These are phyloP conservation scores for Xenops minutus DNA, from an alignment of 2,797 vertebrate genomes.

Conservation along the genomic window DNA sequence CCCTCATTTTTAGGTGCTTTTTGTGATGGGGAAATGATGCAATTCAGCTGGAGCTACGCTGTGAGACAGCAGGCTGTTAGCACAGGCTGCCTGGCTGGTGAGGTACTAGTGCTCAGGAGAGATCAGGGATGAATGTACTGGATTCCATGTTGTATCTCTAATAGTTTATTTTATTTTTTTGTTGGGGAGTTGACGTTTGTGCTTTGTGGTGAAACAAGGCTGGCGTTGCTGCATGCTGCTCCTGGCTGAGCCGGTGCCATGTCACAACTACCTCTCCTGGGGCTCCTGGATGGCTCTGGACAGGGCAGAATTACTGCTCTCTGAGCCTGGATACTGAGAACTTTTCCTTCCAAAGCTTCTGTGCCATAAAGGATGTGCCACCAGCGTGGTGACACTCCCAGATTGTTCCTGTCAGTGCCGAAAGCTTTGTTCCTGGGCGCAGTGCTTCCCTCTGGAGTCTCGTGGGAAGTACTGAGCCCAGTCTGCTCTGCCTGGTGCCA, in stretches of 20 bases:
- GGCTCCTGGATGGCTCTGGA: neutral
- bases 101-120: neutral
- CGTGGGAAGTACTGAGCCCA: fast-evolving
- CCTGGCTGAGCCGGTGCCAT: neutral
- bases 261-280: conserved; percentile 54
- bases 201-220: neutral
- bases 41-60: neutral
- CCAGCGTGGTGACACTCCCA: fast-evolving
- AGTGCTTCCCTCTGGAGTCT: neutral
- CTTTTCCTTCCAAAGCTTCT: neutral
- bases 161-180: neutral
- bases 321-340: neutral
- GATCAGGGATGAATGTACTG: neutral
- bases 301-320: neutral
- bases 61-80: neutral
- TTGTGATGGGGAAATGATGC: fast-evolving
- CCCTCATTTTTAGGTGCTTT: neutral
- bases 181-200: neutral
- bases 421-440: neutral
- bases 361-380: neutral
- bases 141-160: neutral
- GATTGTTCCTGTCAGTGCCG: neutral
- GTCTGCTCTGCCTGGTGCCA: neutral
- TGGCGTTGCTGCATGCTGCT: neutral
- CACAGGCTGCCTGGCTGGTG: neutral